These are phyloP conservation scores for Burhinus bistriatus DNA, from an alignment of 2,113 vertebrate species.

Conservation along the genomic window DNA sequence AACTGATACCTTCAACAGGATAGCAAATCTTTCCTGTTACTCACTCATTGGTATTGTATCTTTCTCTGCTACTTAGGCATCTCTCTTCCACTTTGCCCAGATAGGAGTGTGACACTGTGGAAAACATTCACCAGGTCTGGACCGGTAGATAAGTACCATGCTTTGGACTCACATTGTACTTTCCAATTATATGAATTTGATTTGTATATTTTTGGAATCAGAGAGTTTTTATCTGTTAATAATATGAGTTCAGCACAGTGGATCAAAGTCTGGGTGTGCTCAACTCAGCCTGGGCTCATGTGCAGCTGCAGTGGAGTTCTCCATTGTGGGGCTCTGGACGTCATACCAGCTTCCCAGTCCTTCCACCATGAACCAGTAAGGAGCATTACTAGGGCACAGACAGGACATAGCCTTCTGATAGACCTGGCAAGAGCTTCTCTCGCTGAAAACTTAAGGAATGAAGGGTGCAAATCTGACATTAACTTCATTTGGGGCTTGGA, in stretches of 20 bases:
- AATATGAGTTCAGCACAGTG: background rate
- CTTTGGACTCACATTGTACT: background rate
- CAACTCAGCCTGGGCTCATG: background rate
- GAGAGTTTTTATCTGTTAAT: background rate
- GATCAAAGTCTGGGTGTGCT: background rate
- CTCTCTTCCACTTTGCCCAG: background rate
- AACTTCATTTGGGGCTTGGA: background rate
- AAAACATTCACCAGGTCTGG: background rate
- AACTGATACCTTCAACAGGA: background rate
- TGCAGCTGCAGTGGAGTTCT: background rate
- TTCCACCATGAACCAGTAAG: background rate
- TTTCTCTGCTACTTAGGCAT: background rate
- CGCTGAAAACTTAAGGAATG: background rate
- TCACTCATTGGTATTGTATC: background rate
- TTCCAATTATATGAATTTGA: background rate
- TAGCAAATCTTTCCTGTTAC: background rate
- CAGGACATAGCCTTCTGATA: background rate
- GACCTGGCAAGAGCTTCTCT: background rate
- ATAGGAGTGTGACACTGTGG: accelerated
- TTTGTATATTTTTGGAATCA: background rate
- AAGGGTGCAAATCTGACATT: background rate
- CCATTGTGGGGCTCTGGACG: background rate
- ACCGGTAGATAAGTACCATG: background rate
- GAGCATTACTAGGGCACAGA: background rate
- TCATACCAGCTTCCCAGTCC: background rate